Evolutionary conservation across 2,888 invertebrate genomes (phyloP).

Genomic region (Plebejus melissa): DNA sequence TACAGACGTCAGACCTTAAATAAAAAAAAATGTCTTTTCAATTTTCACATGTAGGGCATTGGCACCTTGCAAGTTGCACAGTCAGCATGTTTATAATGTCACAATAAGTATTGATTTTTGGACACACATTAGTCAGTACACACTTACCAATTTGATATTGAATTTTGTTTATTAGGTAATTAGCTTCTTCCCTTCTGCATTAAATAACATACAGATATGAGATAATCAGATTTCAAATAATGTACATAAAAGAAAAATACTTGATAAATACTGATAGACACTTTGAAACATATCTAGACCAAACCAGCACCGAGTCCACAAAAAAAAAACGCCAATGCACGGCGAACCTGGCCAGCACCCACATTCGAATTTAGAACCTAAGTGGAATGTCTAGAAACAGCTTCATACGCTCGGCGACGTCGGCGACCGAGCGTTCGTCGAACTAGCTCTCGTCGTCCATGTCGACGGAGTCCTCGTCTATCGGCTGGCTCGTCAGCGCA

Average conservation of each 20-base stretch:
- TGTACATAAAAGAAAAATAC: background rate
- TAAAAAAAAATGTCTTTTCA: background rate
- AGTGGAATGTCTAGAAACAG: constrained; percentile 80
- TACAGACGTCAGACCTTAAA: background rate
- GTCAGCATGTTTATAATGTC: background rate
- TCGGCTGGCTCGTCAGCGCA: constrained; percentile 85
- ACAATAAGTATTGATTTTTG: too few relatives aligned
- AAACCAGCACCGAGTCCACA: background rate
- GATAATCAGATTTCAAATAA: background rate
- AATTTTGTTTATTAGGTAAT: too few relatives aligned
- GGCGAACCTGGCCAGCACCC: background rate
- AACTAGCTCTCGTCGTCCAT: constrained; percentile 77
- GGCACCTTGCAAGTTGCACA: background rate
- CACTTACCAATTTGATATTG: background rate
- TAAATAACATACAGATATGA: background rate
- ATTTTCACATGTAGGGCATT: background rate
- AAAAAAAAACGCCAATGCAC: background rate
- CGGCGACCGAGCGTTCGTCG: constrained; percentile 75
- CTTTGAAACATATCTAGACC: background rate
- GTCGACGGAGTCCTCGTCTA: constrained; percentile 56
- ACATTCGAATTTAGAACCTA: constrained; percentile 60
- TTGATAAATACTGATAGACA: background rate
- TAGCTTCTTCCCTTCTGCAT: too few relatives aligned
- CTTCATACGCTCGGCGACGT: constrained; percentile 76
- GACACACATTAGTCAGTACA: too few relatives aligned